phyloP scores from a whole-genome alignment of 2,113 vertebrate species.

The Aptenodytes patagonicus region DNA sequence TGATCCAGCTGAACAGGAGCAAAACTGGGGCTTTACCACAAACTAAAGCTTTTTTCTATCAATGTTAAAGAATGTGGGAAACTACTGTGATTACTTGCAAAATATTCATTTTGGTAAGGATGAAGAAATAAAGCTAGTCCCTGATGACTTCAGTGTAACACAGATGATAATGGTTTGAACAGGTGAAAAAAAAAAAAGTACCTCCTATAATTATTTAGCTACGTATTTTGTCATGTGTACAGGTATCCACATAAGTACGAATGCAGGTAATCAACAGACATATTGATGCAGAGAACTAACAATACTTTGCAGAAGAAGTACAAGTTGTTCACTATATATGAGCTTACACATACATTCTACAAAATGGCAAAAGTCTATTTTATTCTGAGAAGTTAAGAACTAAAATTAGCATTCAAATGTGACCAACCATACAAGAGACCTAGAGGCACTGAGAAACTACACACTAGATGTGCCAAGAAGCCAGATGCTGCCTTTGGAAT shows the following conservation, averaged over 20 bases:
- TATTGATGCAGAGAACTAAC: background rate
- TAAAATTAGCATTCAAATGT: slow-evolving; percentile 51
- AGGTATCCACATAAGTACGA: background rate
- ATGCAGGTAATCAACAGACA: background rate
- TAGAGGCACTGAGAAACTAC: slow-evolving; percentile 48
- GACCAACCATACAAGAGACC: slow-evolving; percentile 27
- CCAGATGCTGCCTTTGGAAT: slow-evolving; percentile 74
- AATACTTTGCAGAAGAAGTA: background rate
- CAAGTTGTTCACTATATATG: background rate
- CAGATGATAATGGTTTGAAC: background rate
- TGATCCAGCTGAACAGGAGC: background rate
- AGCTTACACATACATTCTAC: background rate
- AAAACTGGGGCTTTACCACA: background rate
- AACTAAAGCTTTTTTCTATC: background rate
- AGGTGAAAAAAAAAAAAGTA: background rate
- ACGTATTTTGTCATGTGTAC: background rate
- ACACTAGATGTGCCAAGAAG: slow-evolving; percentile 66
- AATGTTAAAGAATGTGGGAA: background rate
- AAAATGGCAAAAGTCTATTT: slow-evolving; percentile 36
- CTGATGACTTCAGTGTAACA: background rate
- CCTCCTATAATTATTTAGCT: background rate
- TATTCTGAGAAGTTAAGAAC: slow-evolving; percentile 22
- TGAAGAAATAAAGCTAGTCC: background rate
- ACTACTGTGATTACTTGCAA: background rate
- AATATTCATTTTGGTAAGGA: background rate